These are phyloP conservation scores for Enteromius treurensis DNA, from an alignment of 2,797 vertebrate species.

Conservation along the genomic window DNA sequence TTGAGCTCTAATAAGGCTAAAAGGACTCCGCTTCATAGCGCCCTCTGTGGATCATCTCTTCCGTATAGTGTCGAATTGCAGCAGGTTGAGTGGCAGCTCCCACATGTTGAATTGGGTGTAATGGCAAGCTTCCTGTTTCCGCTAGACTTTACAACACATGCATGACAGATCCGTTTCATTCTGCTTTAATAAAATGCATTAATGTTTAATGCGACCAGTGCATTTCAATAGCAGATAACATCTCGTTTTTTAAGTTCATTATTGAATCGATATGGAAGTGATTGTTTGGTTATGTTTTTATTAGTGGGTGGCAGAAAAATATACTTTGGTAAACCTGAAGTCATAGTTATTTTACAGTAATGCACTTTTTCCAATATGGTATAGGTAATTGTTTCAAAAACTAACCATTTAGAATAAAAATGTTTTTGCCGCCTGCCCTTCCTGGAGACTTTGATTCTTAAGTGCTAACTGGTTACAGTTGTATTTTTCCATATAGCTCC, in stretches of 20 bases:
- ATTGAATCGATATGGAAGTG: too few species aligned
- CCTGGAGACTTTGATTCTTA: background rate
- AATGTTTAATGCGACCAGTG: background rate
- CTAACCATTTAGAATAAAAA: background rate
- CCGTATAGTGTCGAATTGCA: background rate
- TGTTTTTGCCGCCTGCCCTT: background rate
- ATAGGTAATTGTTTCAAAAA: background rate
- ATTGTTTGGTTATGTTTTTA: background rate
- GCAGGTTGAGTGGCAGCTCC: background rate
- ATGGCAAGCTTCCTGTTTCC: background rate
- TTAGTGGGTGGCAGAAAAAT: background rate
- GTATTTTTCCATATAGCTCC: slow-evolving; percentile 40
- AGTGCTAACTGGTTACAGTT: background rate
- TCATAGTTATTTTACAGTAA: background rate
- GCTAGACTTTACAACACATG: background rate
- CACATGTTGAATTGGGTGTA: background rate
- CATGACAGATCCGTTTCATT: background rate
- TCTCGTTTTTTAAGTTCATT: background rate
- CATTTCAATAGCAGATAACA: background rate
- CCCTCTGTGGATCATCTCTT: background rate
- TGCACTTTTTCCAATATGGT: background rate
- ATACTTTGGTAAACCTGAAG: background rate
- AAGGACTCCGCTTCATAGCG: background rate
- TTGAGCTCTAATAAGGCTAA: background rate
- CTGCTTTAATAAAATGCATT: background rate